A percentile compares a stretch with the other conserved stretches of the same genome.
Conservation (phyloP, 2,888 invertebrate species). For the Mesodorylaimus sp. region DNA sequence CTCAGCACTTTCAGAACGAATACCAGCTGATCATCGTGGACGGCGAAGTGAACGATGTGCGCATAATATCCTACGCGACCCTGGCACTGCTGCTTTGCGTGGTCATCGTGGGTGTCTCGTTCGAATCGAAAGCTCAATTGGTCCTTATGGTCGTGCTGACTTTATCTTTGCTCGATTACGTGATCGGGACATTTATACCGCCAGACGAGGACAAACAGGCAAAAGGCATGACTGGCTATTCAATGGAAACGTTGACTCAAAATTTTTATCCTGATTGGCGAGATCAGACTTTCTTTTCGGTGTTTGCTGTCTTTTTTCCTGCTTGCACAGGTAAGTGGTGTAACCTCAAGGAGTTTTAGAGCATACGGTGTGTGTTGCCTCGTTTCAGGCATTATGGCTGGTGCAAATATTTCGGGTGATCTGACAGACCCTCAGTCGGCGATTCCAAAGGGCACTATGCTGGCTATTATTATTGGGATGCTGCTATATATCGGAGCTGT, state of each 20-base stretch:
- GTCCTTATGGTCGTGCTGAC: slow-evolving; percentile 48
- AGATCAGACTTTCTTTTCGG: slow-evolving; percentile 70
- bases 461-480: slow-evolving; percentile 65
- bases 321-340: slow-evolving; percentile 95
- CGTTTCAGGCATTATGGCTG: slow-evolving; percentile 44
- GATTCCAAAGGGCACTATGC: slow-evolving; percentile 75
- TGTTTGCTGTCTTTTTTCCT: slow-evolving; percentile 90
- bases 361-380: too few species aligned
- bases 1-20: too few species aligned
- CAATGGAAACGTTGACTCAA: slow-evolving; percentile 37
- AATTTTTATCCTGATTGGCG: slow-evolving; percentile 67
- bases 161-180: slow-evolving; percentile 67
- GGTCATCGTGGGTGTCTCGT: too few species aligned
- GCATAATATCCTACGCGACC: too few species aligned
- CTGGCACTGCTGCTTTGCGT: too few species aligned
- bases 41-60: slow-evolving; percentile 22
- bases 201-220: slow-evolving; percentile 51
- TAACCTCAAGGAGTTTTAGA: too few species aligned
- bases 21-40: slow-evolving; percentile 17
- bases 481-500: slow-evolving; percentile 62
- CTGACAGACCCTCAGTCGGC: slow-evolving; percentile 56
- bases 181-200: slow-evolving; percentile 66
- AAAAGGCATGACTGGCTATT: slow-evolving; percentile 65
- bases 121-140: slow-evolving; percentile 2
- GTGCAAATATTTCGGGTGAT: slow-evolving; percentile 10